Percentiles rank a stretch among this genome's conserved stretches.
Conservation (phyloP, 1,140 invertebrate species). For the Anoplophora glabripennis region DNA sequence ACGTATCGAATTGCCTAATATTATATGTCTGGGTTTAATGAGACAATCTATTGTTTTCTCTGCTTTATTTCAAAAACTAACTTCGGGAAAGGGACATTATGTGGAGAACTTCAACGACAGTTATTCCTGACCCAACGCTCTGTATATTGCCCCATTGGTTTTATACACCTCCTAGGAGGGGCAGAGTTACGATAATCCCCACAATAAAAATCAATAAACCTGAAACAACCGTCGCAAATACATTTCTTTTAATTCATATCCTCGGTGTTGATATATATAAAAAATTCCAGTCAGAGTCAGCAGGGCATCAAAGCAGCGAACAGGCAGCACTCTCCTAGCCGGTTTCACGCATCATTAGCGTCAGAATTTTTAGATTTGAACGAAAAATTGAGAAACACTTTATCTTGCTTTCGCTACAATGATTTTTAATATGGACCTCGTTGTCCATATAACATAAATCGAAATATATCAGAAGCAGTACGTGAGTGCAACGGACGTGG, state of each 20-base stretch:
- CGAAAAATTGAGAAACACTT: conserved; percentile 38
- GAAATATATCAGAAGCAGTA: conserved; percentile 24
- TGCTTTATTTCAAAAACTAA: no score
- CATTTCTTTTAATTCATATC: conserved; percentile 5
- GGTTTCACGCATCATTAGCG: conserved; percentile 35
- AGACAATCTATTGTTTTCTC: no score
- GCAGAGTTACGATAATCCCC: no score
- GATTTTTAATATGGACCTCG: conserved; percentile 36
- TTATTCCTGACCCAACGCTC: no score
- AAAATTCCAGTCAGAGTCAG: conserved; percentile 19
- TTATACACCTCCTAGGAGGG: no score
- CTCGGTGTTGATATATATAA: conserved; percentile 16
- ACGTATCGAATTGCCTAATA: no score
- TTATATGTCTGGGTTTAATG: no score
- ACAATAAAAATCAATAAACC: no score
- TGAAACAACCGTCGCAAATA: conserved; percentile 1
- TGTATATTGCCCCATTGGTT: no score
- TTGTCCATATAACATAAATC: conserved; percentile 29
- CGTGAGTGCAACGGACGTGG: conserved; percentile 24
- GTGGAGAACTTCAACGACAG: no score
- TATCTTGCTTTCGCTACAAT: conserved; percentile 37
- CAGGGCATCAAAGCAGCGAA: conserved; percentile 15
- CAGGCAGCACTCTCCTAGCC: conserved; percentile 9
- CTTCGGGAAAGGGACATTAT: no score
- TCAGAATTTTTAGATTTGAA: conserved; percentile 33